Evolutionary conservation across 2,113 vertebrate genomes (phyloP), one percentile per base, ranked within the genome.

Genomic region (Talpa occidentalis): DNA sequence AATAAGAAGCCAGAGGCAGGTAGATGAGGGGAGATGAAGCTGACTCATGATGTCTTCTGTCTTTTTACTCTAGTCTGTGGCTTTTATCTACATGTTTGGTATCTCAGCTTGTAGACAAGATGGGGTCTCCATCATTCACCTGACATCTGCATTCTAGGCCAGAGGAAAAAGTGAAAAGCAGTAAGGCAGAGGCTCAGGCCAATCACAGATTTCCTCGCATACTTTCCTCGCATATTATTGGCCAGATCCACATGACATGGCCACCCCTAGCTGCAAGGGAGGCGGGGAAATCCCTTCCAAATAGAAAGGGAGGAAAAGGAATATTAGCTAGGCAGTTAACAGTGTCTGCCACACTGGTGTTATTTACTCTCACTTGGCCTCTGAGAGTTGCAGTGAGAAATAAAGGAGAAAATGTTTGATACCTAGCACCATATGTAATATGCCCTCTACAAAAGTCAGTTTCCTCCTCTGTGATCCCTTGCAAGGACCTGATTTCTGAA

Each of bases 211-310:
- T 52, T 69, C 35, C 37, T 40, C 66, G 60, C 24, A 3, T 56
- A 56, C 28, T 79, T 83, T 89, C 14, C 66, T 42, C 49, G 66
- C 47, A 52, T 59, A 52, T 60, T 49, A 49, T 56, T 94, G 72
- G 72, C 60, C 32, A 22, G 56, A 54, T 49, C 26, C 60, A 10
- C 0, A 6, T 84, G 60, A 32, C 9, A 22, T 2, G 19, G 35
- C 19, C 64, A 92, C 4, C n/a, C 24, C 54, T 15, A 89, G 73
- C 93, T 89, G 67, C 73, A 94, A 88, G 76, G 69, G 78, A 97
- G 32, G 24, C 91, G 81, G 49, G 85, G 52, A 74, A 91, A 64
- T 78, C 24, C 54, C 35, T 32, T 70, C 70, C 70, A 60, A 67
- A 37, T 35, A 54, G 6, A 40, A 6, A 28, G 44, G n/a, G 21